Conservation (phyloP, 2,113 vertebrate genomes). For the Callocephalon fimbriatum region DNA sequence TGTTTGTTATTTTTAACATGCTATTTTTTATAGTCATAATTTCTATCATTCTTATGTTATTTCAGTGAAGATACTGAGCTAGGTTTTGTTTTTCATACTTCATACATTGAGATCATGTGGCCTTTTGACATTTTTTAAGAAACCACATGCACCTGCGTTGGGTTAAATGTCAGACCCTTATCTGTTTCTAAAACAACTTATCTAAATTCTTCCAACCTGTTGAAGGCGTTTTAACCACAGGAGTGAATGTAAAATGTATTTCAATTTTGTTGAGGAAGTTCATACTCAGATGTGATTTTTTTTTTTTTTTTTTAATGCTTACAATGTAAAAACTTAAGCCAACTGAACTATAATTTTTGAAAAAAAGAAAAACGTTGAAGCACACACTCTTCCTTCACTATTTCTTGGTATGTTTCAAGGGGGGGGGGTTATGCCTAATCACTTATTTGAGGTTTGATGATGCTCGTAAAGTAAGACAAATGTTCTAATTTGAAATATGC, state of each 20-base stretch:
- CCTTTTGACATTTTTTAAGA: constrained; percentile 87
- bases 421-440: neutral
- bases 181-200: constrained; percentile 77
- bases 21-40: neutral
- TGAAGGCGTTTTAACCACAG: constrained; percentile 79
- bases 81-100: constrained; percentile 79
- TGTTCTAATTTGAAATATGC: neutral
- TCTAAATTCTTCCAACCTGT: constrained; percentile 76
- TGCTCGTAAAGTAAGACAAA: accelerated
- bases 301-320: constrained; percentile 75
- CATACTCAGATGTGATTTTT: constrained; percentile 52
- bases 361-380: neutral
- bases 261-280: constrained; percentile 76
- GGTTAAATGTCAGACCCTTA: constrained; percentile 89
- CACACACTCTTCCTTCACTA: neutral
- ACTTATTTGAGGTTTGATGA: neutral
- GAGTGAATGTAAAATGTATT: constrained; percentile 62
- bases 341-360: constrained; percentile 14
- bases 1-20: neutral
- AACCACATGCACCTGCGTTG: constrained; percentile 91
- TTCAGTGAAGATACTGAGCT: constrained; percentile 63
- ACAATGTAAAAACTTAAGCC: constrained; percentile 35
- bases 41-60: constrained; percentile 28
- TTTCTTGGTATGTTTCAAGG: neutral
- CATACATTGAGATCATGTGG: constrained; percentile 83